Conservation (phyloP, 2,113 vertebrate species). For the Morone chrysops region DNA sequence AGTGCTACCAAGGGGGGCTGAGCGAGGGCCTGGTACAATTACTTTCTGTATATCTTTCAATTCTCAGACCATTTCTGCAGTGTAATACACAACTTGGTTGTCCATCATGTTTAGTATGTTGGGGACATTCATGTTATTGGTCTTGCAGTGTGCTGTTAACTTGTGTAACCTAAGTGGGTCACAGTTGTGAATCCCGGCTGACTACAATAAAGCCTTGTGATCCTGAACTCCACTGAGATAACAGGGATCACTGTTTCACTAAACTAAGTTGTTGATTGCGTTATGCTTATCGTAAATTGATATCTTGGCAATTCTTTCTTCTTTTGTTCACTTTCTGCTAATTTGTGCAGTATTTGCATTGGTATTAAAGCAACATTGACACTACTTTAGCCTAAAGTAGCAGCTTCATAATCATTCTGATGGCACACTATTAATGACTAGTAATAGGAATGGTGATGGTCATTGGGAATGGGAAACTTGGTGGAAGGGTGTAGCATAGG, state of each 20-base stretch:
- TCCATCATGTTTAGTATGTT: not conserved
- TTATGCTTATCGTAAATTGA: not conserved
- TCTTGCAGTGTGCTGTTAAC: not conserved
- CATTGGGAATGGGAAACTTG: too few relatives aligned
- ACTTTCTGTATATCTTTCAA: not conserved
- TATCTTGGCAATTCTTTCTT: not conserved
- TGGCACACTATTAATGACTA: too few relatives aligned
- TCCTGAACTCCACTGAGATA: not conserved
- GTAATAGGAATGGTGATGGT: too few relatives aligned
- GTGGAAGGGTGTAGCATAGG: too few relatives aligned
- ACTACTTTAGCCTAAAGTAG: too few relatives aligned
- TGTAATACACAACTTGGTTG: accelerated
- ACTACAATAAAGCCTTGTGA: not conserved
- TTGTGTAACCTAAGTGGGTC: not conserved
- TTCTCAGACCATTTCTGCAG: not conserved
- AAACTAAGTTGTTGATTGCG: not conserved
- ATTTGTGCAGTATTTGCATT: not conserved
- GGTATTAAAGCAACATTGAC: not conserved
- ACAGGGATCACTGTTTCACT: not conserved
- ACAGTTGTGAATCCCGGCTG: not conserved
- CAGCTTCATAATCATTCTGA: too few relatives aligned
- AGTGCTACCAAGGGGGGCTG: too few relatives aligned
- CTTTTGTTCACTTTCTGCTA: not conserved
- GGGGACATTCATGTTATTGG: not conserved
- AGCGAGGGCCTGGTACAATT: too few relatives aligned